phyloP scores from a whole-genome alignment of 2,888 invertebrate species.

The Operophtera brumata region DNA sequence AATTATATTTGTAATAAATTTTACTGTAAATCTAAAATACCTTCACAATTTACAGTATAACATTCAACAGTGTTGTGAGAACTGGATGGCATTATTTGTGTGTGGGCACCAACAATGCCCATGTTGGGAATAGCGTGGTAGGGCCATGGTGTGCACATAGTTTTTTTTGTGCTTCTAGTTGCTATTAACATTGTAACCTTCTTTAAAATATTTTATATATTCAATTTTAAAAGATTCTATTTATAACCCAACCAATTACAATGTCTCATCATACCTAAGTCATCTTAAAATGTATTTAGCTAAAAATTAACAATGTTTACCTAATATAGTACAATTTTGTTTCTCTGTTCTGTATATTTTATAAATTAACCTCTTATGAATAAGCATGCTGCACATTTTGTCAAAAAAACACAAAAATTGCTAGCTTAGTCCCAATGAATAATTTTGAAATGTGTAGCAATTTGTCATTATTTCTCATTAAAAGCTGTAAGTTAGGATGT shows the following conservation, averaged over 20 bases:
- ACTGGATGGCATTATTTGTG: conserved; percentile 14
- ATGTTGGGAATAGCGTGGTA: too few relatives aligned
- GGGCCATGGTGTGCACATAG: conserved; percentile 4
- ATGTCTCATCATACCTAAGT: neutral
- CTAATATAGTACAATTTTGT: conserved; percentile 52
- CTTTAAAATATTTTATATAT: neutral
- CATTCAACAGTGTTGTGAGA: conserved; percentile 20
- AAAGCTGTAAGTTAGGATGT: conserved; percentile 52
- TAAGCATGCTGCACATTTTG: conserved; percentile 50
- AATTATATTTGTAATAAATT: conserved; percentile 15
- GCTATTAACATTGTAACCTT: conserved; percentile 2
- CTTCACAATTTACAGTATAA: conserved; percentile 13
- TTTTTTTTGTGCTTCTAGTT: conserved; percentile 12
- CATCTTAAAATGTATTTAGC: neutral
- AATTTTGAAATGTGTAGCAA: conserved; percentile 60
- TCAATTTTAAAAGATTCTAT: neutral
- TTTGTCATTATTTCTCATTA: conserved; percentile 39
- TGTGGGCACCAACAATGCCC: conserved; percentile 5
- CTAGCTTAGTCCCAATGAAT: conserved; percentile 58
- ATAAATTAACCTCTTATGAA: neutral
- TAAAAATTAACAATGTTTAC: conserved; percentile 44
- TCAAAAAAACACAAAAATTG: conserved; percentile 38
- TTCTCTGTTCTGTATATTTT: conserved; percentile 4
- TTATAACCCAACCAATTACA: neutral
- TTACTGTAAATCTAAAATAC: conserved; percentile 3